Evolutionary conservation across 2,113 vertebrate species (phyloP).

Genomic region (Ageneiosus marmoratus): DNA sequence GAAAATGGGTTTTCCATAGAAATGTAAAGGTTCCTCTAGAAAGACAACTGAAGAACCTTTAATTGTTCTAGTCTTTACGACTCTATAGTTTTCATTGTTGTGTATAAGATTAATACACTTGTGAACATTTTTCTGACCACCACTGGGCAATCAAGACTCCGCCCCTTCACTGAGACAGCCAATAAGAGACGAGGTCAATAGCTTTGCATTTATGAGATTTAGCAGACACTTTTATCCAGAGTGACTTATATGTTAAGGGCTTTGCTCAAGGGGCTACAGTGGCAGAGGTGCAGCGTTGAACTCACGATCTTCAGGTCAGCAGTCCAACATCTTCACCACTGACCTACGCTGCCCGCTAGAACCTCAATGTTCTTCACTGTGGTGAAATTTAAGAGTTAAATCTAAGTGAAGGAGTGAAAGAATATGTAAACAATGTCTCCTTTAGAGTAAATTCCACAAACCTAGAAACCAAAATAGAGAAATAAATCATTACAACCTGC

Average conservation of each 20-base stretch:
- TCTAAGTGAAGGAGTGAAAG: background rate
- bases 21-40: background rate
- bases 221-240: no score
- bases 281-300: no score
- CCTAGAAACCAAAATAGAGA: background rate
- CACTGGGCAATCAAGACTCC: background rate
- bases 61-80: background rate
- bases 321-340: no score
- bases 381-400: background rate
- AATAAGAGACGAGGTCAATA: background rate
- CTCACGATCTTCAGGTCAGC: no score
- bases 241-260: no score
- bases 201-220: no score
- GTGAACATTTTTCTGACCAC: background rate
- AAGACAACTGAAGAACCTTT: background rate
- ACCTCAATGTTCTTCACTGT: background rate
- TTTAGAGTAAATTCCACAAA: background rate
- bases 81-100: background rate
- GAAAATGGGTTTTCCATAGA: background rate
- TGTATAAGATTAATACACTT: background rate
- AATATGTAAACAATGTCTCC: background rate
- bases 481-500: background rate
- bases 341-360: no score
- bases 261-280: no score
- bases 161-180: background rate